Base-by-base conservation (phyloP, 2,797 vertebrate genomes). In the Chaunax sp. region DNA sequence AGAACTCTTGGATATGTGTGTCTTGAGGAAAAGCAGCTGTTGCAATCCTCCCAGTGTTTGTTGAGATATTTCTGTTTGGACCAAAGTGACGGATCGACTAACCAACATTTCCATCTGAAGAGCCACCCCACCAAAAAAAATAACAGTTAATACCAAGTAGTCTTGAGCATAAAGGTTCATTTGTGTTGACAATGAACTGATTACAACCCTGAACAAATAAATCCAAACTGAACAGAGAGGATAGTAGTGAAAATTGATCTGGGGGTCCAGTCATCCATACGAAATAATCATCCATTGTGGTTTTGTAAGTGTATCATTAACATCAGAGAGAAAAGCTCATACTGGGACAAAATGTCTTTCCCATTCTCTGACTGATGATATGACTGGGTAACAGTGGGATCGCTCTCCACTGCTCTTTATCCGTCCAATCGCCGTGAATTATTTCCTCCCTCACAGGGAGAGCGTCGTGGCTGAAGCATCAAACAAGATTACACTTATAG, bases 401-500 rank as follows among this genome's bases (percentile, higher is more conserved):
- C 20, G 12, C 72, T 64, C 63, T 52, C 64, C 57, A 19, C 30
- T 12, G 78, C 76, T 56, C 69, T 75, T 57, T 22, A 38, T 69
- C 68, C 75, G 35, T 76, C 80, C 83, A 78, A 64, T 78, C 68
- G 72, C 57, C 30, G 62, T 79, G 74, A 85, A 77, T 64, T 47
- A 85, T 82, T 84, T 79, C 75, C 81, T 71, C 71, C 81, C 81
- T 80, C 70, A 45, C 72, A 59, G 60, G 64, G 65, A 69, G 70
- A 69, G 75, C 67, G 10, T 70, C 61, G 77, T 78, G 83, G 87
- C 82, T 80, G 86, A 85, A 77, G 85, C 80, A 86, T 89, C 81
- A 87, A 84, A 88, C 73, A 72, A 85, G 81, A 89, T 92, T 91
- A 89, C 83, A 77, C 87, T 80, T 89, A 85, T 72, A 82, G 86